Evolutionary conservation across 1,140 invertebrate genomes (phyloP).

Genomic region (Drosophila tsacasi): DNA sequence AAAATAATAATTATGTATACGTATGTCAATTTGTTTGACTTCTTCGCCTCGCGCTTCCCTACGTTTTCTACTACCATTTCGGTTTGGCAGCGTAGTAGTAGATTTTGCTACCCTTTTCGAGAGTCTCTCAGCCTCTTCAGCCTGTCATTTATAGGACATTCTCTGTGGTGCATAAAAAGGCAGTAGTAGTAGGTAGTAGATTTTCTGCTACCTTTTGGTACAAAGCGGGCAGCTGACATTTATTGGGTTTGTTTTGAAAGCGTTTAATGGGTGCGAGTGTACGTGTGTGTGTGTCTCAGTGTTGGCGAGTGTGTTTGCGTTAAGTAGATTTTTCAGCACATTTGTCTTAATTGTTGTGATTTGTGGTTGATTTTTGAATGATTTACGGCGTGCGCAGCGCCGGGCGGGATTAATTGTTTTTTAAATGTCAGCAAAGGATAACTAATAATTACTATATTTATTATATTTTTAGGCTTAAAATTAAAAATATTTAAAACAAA

Average conservation of each 20-base stretch:
- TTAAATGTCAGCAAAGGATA: slow-evolving; percentile 55
- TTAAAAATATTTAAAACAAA: background rate
- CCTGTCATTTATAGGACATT: background rate
- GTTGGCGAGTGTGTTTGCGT: slow-evolving; percentile 66
- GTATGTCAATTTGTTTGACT: slow-evolving; percentile 85
- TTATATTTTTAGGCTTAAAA: background rate
- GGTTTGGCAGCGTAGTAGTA: slow-evolving; percentile 30
- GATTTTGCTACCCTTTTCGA: slow-evolving; percentile 17
- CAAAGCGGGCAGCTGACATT: slow-evolving; percentile 58
- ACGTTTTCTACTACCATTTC: slow-evolving; percentile 29
- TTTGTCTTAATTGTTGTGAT: slow-evolving; percentile 84
- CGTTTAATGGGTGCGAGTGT: slow-evolving; percentile 57
- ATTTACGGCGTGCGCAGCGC: slow-evolving; percentile 62
- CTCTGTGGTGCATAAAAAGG: background rate
- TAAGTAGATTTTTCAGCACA: slow-evolving; percentile 84
- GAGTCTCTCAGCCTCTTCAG: background rate
- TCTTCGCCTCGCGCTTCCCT: slow-evolving; percentile 66
- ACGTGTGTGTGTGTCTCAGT: slow-evolving; percentile 28
- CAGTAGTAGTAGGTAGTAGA: slow-evolving; percentile 44
- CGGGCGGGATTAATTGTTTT: slow-evolving; percentile 66
- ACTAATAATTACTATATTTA: slow-evolving; percentile 22
- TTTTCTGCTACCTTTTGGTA: slow-evolving; percentile 55
- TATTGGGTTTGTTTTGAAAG: slow-evolving; percentile 82
- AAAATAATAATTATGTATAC: slow-evolving; percentile 84
- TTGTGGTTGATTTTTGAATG: slow-evolving; percentile 82